Evolutionary conservation across 92 coral and sea anemone genomes (phyloP).

Genomic region (Palythoa caribaeorum): DNA sequence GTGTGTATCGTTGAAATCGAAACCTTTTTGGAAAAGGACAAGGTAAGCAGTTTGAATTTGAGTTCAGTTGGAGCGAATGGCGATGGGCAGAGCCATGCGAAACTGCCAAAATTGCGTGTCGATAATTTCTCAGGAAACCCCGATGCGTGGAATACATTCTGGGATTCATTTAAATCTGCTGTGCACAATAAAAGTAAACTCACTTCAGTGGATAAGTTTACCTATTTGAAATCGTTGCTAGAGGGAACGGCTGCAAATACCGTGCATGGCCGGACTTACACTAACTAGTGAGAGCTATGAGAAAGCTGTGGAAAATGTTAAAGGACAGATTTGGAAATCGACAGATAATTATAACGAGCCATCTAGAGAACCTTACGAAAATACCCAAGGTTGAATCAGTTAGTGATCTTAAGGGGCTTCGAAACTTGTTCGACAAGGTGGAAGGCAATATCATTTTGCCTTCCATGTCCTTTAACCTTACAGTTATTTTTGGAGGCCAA

Average conservation of each 20-base stretch:
- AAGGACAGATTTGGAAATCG: background rate
- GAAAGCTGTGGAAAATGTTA: background rate
- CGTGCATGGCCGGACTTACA: background rate
- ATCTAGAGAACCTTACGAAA: background rate
- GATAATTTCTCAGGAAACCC: background rate
- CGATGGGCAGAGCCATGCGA: background rate
- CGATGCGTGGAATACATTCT: background rate
- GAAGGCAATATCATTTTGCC: background rate
- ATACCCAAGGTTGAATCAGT: background rate
- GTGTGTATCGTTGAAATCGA: no score
- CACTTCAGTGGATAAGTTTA: background rate
- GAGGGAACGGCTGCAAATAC: background rate
- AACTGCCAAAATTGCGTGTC: no score
- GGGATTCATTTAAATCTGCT: background rate
- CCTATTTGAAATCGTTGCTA: background rate
- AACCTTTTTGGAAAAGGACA: background rate
- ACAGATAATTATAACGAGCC: background rate
- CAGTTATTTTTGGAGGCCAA: no score
- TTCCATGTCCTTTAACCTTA: no score
- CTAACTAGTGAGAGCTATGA: background rate
- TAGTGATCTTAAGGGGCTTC: background rate
- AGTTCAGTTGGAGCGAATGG: background rate
- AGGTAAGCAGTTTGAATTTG: background rate
- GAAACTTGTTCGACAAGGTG: background rate
- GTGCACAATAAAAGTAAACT: background rate